These are phyloP conservation scores for Eudemis profundana DNA, from an alignment of 2,888 invertebrate species.

Conservation along the genomic window DNA sequence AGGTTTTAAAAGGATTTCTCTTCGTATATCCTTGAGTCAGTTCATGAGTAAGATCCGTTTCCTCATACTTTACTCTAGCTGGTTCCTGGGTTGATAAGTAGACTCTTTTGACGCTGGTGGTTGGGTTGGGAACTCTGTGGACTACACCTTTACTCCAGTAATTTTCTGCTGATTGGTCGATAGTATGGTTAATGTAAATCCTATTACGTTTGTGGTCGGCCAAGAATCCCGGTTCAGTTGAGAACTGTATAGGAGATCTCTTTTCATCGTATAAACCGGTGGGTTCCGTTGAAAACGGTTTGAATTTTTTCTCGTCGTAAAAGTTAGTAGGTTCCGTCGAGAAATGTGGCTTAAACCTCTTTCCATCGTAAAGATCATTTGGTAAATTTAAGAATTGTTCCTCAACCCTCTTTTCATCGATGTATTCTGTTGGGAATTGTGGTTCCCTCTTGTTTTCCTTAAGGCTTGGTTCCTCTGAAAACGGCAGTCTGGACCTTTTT, in stretches of 20 bases:
- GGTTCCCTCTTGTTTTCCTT: neutral
- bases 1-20: conserved; percentile 26
- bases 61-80: conserved; percentile 36
- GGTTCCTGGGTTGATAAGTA: conserved; percentile 32
- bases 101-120: conserved; percentile 32
- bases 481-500: neutral
- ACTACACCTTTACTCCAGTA: conserved; percentile 53
- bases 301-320: conserved; percentile 42
- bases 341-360: conserved; percentile 22
- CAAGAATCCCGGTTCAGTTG: conserved; percentile 44
- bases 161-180: conserved; percentile 49
- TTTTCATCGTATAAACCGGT: conserved; percentile 43
- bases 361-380: conserved; percentile 41
- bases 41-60: conserved; percentile 35
- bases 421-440: conserved; percentile 11
- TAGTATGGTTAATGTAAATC: conserved; percentile 60
- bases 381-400: conserved; percentile 2
- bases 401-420: neutral
- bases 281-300: neutral
- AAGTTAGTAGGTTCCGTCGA: conserved; percentile 20
- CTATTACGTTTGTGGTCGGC: conserved; percentile 44
- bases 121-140: conserved; percentile 54
- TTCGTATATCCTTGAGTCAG: conserved; percentile 10
- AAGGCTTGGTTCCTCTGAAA: neutral
- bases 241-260: conserved; percentile 26